Evolutionary conservation across 2,888 invertebrate genomes (phyloP), one percentile per base, ranked within the genome.

Genomic region (Ischnus inquisitorius): DNA sequence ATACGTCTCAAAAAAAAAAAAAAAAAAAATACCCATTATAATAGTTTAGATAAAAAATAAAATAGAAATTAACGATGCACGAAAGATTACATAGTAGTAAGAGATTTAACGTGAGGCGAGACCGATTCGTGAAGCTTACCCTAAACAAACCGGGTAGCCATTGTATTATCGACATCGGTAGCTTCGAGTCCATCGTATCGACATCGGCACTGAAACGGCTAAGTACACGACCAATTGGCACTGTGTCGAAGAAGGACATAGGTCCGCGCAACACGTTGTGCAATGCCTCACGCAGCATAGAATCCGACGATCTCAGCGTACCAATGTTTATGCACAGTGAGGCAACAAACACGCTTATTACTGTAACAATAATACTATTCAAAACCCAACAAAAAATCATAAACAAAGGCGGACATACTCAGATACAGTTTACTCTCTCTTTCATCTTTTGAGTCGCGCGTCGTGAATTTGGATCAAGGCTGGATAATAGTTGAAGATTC

Each of bases 261-360:
- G 96, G 95, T 82, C 94, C 94, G 84, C 94, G 94, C 85, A 96
- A 89, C 86, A 95, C 92, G 88, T 93, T 93, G 62, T 89, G 78
- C 82, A 96, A 93, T 87, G 96, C 92, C 41, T 87, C 90, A 65
- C 90, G 87, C 91, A 96, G 95, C 87, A 95, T 87, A 85, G 86
- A 79, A 72, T 84, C 84, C 71, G 92, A 89, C 83, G 91, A 90
- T 87, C 87, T 89, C 94, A 96, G 94, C 90, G 96, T 94, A 93
- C 96, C 96, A 92, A 96, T 93, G 95, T 95, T 96, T 94, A 96
- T 94, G 92, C 95, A 94, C 94, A 96, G 94, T 92, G 96, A 95
- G 88, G 96, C 95, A 93, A 96, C 94, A 94, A 96, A 95, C 94
- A 96, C 95, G 93, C 95, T 94, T 90, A 95, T 88, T 94, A 96